A percentile compares a stretch with the other conserved stretches of the same genome.
Conservation (phyloP, 2,113 vertebrate genomes). For the Aleadryas rufinucha region DNA sequence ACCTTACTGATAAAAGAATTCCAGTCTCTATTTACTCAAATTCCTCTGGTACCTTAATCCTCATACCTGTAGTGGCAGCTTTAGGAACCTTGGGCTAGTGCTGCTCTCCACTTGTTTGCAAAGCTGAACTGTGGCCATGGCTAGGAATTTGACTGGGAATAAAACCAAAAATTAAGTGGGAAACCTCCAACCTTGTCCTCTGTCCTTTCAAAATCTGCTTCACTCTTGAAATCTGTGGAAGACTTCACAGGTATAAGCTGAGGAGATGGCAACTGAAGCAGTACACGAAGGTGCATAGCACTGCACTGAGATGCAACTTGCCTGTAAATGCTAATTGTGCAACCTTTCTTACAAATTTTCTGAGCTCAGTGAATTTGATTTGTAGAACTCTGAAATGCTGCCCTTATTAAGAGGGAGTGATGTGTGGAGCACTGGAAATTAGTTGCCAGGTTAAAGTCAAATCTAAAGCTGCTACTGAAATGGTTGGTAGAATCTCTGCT, state of each 20-base stretch:
- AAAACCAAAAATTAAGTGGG: not conserved
- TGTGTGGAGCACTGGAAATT: not conserved
- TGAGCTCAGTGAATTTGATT: not conserved
- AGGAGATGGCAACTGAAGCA: not conserved
- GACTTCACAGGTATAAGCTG: not conserved
- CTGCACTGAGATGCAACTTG: not conserved
- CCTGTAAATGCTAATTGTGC: not conserved
- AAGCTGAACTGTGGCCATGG: not conserved
- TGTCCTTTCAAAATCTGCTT: not conserved
- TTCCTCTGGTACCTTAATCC: not conserved
- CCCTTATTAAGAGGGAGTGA: not conserved
- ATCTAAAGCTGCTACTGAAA: not conserved
- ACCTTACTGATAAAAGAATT: not conserved
- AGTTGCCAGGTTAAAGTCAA: not conserved
- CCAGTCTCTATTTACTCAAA: not conserved
- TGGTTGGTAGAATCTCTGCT: not conserved
- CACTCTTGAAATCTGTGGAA: not conserved
- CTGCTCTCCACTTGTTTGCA: not conserved
- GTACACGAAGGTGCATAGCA: not conserved
- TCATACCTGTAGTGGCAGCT: not conserved
- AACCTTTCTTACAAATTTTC: not conserved
- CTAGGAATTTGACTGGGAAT: not conserved
- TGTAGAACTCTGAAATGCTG: not conserved
- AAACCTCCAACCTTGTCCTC: not conserved
- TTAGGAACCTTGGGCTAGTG: not conserved